Percentiles rank a stretch among this genome's conserved stretches.
phyloP scores from a whole-genome alignment of 1,140 invertebrate genomes.

The Melitaea cinxia region DNA sequence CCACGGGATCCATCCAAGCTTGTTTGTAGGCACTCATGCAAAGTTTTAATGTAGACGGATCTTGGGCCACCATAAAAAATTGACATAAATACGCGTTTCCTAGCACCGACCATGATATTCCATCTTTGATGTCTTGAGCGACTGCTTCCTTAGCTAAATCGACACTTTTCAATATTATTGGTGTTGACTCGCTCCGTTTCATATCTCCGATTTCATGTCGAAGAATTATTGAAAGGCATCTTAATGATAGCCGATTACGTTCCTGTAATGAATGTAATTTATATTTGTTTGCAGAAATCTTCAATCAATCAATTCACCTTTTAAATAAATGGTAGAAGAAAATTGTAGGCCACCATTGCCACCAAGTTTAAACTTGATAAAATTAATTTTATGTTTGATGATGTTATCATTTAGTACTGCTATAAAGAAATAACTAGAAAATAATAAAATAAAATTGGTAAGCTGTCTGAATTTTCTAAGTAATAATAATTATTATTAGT shows the following conservation, averaged over 20 bases:
- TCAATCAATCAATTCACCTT: too few relatives aligned
- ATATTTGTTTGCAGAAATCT: not conserved
- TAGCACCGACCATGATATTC: constrained; percentile 91
- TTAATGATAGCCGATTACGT: constrained; percentile 89
- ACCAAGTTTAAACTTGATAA: too few relatives aligned
- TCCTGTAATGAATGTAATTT: constrained; percentile 79
- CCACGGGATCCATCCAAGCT: constrained; percentile 89
- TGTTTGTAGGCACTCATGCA: constrained; percentile 91
- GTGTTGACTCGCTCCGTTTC: constrained; percentile 81
- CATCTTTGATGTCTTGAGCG: constrained; percentile 90
- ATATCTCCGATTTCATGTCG: constrained; percentile 84
- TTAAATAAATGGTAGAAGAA: not conserved
- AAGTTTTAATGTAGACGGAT: constrained; percentile 87
- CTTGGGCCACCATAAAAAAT: constrained; percentile 90
- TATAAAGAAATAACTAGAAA: too few relatives aligned
- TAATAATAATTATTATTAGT: too few relatives aligned
- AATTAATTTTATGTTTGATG: too few relatives aligned
- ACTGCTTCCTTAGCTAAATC: constrained; percentile 93
- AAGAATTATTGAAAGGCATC: constrained; percentile 92
- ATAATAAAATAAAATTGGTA: too few relatives aligned
- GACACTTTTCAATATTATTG: constrained; percentile 88
- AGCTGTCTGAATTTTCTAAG: too few relatives aligned
- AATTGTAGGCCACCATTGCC: too few relatives aligned
- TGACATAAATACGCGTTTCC: constrained; percentile 93
- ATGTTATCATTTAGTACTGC: too few relatives aligned